Evolutionary conservation across 2,797 vertebrate species (phyloP).

Genomic region (Salarias fasciatus): DNA sequence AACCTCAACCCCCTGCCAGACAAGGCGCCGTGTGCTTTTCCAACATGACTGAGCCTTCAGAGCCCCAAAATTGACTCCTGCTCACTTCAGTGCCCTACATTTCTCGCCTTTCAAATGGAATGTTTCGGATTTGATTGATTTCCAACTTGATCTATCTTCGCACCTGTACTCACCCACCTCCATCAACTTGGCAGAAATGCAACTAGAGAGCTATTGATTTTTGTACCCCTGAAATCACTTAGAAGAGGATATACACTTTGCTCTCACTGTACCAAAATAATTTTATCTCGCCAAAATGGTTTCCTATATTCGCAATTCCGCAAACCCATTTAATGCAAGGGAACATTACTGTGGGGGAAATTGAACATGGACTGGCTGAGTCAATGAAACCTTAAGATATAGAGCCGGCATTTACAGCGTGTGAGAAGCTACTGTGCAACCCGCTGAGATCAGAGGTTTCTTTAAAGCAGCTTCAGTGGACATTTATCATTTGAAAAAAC

Average conservation of each 20-base stretch:
- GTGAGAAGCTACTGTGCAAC: slow-evolving; percentile 21
- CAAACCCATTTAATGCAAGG: slow-evolving; percentile 69
- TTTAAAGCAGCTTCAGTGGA: slow-evolving; percentile 41
- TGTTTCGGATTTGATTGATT: slow-evolving; percentile 81
- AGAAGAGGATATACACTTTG: slow-evolving; percentile 72
- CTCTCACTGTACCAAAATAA: slow-evolving; percentile 74
- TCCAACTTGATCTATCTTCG: slow-evolving; percentile 74
- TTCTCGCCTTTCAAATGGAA: slow-evolving; percentile 72
- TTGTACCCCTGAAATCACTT: slow-evolving; percentile 74
- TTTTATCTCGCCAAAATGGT: slow-evolving; percentile 73
- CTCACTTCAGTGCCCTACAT: slow-evolving; percentile 72
- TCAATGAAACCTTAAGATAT: slow-evolving; percentile 62
- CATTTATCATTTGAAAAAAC: slow-evolving; percentile 46
- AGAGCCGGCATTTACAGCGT: slow-evolving; percentile 41
- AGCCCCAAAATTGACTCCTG: slow-evolving; percentile 62
- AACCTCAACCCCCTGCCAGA: slow-evolving; percentile 5
- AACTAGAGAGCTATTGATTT: slow-evolving; percentile 80
- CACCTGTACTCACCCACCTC: slow-evolving; percentile 72
- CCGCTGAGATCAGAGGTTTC: slow-evolving; percentile 33
- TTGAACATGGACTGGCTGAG: slow-evolving; percentile 59
- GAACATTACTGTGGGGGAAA: slow-evolving; percentile 65
- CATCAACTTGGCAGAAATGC: slow-evolving; percentile 78
- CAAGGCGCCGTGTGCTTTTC: slow-evolving; percentile 15
- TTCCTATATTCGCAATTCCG: slow-evolving; percentile 72
- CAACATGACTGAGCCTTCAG: slow-evolving; percentile 53